Evolutionary conservation across 2,888 invertebrate species (phyloP), one percentile per base, ranked within the genome.

Genomic region (Matsumyia berberina): DNA sequence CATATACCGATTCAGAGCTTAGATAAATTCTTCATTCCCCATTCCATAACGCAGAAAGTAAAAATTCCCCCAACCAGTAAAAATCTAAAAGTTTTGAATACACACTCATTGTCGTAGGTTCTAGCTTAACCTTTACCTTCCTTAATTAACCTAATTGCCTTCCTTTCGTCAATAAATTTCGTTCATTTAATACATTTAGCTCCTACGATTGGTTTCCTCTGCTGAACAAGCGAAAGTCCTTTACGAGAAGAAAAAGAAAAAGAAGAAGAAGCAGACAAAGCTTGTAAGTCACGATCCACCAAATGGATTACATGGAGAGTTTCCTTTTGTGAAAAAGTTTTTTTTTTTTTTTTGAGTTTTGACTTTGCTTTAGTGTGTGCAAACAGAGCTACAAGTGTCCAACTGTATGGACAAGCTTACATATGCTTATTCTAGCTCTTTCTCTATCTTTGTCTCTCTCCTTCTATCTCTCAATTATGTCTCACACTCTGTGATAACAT

Each of bases 121-220:
- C 37, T 11, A n/a, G n/a, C n/a, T n/a, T n/a, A n/a, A n/a, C n/a
- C n/a, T n/a, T n/a, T n/a, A n/a, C n/a, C n/a, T n/a, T n/a, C n/a
- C n/a, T n/a, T n/a, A n/a, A n/a, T n/a, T n/a, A 33, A 42, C 31
- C 24, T 31, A 53, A 51, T 31, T 17, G 49, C 15, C 39, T n/a
- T 51, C 29, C n/a, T 58, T 1, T 60, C 37, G 19, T 53, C 49
- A 39, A 62, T 70, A 51, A 78, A 80, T 73, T 15, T 72, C 62
- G 24, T 83, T 11, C 33, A 55, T 53, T 82, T 37, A 44, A 57
- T 70, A 55, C 29, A 83, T 87, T 79, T 87, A 91, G 91, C 88
- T 90, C 17, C 87, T 88, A 57, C 88, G 88, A 78, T 90, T 91
- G 88, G 88, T 91, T 81, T 90, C 90, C 19, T 88, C 88, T 39